Base-by-base conservation (phyloP, 2,113 vertebrate species). In the Oncorhynchus mykiss region DNA sequence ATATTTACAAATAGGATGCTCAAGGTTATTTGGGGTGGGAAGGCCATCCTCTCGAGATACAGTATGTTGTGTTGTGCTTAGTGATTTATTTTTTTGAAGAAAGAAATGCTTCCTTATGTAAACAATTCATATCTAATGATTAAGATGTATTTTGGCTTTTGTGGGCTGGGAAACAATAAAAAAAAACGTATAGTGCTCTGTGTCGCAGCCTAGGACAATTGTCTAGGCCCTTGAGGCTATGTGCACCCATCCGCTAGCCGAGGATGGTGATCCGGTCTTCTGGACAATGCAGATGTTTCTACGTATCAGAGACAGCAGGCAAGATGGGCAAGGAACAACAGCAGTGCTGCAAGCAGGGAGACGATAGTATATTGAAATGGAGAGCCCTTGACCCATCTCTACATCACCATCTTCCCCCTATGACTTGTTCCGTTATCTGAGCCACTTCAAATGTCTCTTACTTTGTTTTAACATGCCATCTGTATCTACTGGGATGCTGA, bases 231-330 rank as follows among this genome's bases (percentile, higher is more conserved):
- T 84, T 67, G 1, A 72, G 87, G 87, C 87, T 24, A 69, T 34
- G 75, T 71, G 1, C 60, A 78, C 54, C 82, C 80, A 79, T 39
- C 80, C 78, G 76, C 39, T 24, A 54, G 12, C 16, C 14, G 27
- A 67, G 60, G 49, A 27, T 73, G 45, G 76, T 7, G 67, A 81
- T 86, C 71, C 75, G 79, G 76, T 72, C 78, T 72, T 65, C 81
- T 74, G 76, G 67, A 73, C 76, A 45, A 77, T 81, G 75, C 90
- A 91, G 86, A 91, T 88, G 89, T 92, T 88, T 82, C 80, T 75
- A 80, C 31, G 84, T 87, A 82, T 84, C 74, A 74, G 74, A 82
- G 79, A 72, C 48, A 8, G 31, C 54, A 78, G 75, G 69, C 67
- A 64, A 34, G 54, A 74, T 75, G 27, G 59, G 39, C 13, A 31